These are phyloP conservation scores for Ochropleura plecta DNA, from an alignment of 2,888 invertebrate species.

Conservation along the genomic window DNA sequence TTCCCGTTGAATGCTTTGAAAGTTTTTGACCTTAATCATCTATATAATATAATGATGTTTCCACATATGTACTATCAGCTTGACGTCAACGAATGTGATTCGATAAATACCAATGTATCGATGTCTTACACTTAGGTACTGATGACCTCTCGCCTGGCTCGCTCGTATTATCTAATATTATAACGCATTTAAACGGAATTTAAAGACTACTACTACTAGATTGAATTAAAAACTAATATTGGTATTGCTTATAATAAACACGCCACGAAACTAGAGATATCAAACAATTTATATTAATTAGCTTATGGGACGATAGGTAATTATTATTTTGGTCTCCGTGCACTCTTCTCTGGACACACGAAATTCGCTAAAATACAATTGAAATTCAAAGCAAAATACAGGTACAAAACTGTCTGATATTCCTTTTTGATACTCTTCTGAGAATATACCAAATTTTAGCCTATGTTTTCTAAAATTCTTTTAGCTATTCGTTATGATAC, in stretches of 20 bases:
- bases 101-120: slow-evolving; percentile 13
- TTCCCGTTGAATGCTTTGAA: not conserved
- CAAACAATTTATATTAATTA: not conserved
- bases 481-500: not conserved
- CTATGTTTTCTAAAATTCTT: not conserved
- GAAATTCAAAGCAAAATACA: not conserved
- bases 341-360: not conserved
- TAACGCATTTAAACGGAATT: slow-evolving; percentile 13
- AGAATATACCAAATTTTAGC: not conserved
- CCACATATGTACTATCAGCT: slow-evolving; percentile 3
- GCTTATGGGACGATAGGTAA: not conserved
- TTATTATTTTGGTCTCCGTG: not conserved
- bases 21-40: slow-evolving; percentile 13
- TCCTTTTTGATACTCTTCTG: not conserved
- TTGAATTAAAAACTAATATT: not conserved
- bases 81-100: slow-evolving; percentile 47
- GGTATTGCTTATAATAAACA: not conserved
- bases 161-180: slow-evolving; percentile 29
- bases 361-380: not conserved
- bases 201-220: not conserved
- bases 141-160: slow-evolving; percentile 30
- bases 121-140: slow-evolving; percentile 39
- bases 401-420: not conserved
- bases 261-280: not conserved
- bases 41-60: slow-evolving; percentile 21